Conservation (phyloP, 2,797 vertebrate species). For the Falco concolor region DNA sequence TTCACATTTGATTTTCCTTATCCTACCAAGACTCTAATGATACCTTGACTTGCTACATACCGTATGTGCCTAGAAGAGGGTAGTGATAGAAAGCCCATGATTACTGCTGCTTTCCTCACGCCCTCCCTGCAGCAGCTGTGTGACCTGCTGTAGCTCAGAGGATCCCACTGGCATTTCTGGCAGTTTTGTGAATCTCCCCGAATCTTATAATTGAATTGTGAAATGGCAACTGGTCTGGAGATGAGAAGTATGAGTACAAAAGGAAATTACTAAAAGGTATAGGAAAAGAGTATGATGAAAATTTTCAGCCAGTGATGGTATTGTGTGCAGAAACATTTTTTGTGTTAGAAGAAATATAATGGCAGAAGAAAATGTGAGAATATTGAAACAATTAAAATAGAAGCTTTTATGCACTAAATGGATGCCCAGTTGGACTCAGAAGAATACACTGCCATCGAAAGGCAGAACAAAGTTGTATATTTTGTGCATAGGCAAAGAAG, state of each 20-base stretch:
- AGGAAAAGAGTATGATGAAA: background rate
- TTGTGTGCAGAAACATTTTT: background rate
- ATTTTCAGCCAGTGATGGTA: background rate
- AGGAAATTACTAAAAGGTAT: background rate
- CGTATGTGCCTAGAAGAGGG: background rate
- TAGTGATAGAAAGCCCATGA: background rate
- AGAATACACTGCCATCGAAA: background rate
- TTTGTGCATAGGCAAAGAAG: background rate
- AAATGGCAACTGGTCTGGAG: background rate
- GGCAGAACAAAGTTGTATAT: background rate
- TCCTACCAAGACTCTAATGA: background rate
- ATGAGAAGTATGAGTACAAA: background rate
- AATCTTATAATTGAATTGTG: background rate
- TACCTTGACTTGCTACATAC: too few relatives aligned
- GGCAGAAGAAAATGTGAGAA: background rate
- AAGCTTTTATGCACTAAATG: background rate
- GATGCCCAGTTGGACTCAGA: rapidly evolving
- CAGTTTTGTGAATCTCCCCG: background rate
- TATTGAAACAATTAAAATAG: background rate
- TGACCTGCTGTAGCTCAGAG: background rate
- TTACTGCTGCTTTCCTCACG: background rate
- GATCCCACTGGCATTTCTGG: background rate
- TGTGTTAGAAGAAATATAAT: background rate
- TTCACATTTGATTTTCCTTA: background rate
- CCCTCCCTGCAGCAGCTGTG: background rate